A percentile compares a stretch with the other conserved stretches of the same genome.
Conservation (phyloP, 2,113 vertebrate species). For the Strix uralensis region DNA sequence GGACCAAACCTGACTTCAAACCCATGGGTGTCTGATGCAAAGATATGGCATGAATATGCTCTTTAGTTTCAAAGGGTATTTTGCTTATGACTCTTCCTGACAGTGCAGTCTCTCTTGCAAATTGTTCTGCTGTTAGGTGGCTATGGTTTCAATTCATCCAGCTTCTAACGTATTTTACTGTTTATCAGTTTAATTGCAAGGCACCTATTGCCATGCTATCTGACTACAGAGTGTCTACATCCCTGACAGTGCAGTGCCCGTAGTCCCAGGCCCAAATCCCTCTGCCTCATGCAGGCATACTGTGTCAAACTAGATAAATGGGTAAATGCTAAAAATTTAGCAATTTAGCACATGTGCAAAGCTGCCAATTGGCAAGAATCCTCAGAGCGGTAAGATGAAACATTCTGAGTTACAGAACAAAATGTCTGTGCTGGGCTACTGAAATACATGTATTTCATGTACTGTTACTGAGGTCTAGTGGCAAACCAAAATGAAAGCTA, state of each 20-base stretch:
- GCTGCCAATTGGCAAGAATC: background rate
- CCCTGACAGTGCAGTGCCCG: background rate
- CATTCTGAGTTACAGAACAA: background rate
- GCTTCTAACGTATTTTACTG: background rate
- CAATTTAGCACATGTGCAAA: background rate
- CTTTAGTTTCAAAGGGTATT: background rate
- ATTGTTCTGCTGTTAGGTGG: background rate
- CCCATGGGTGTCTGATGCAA: background rate
- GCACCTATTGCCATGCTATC: background rate
- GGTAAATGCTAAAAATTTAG: background rate
- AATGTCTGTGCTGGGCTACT: background rate
- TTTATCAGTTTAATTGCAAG: background rate
- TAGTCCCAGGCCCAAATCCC: background rate
- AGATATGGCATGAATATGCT: accelerated
- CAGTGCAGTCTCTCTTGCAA: background rate
- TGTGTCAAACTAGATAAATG: slow-evolving; percentile 9
- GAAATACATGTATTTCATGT: background rate
- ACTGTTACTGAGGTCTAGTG: background rate
- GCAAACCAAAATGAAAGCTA: background rate
- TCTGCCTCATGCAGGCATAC: background rate
- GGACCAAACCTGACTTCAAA: background rate
- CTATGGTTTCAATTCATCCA: background rate
- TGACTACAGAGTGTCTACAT: background rate
- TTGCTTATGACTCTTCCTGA: background rate
- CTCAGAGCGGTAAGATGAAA: background rate